Conservation (phyloP, 2,797 vertebrate genomes). For the Brachyrhaphis roseni region DNA sequence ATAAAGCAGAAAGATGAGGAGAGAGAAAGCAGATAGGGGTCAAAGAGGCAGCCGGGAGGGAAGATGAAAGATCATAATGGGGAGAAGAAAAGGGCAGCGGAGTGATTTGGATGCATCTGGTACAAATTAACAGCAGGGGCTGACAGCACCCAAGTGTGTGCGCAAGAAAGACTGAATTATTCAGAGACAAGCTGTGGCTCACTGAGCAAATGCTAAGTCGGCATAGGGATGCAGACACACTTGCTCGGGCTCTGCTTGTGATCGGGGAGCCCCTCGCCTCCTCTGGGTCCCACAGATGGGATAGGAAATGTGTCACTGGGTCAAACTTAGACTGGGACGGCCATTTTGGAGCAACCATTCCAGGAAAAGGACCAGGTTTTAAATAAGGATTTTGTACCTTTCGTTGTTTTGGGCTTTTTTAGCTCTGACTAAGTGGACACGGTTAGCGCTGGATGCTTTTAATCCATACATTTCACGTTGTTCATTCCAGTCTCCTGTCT, state of each 20-base stretch:
- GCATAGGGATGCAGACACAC: constrained; percentile 57
- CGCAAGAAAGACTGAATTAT: constrained; percentile 62
- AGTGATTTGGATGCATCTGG: constrained; percentile 39
- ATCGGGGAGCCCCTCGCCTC: constrained; percentile 37
- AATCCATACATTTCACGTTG: neutral
- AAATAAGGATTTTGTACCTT: neutral
- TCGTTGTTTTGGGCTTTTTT: neutral
- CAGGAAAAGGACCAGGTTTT: constrained; percentile 3
- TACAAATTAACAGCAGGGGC: constrained; percentile 64
- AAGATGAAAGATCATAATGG: constrained; percentile 41
- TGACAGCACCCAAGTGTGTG: constrained; percentile 52
- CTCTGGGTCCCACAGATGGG: constrained; percentile 63
- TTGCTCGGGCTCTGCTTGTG: constrained; percentile 19
- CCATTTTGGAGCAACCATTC: constrained; percentile 47
- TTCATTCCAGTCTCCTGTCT: neutral
- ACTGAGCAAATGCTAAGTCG: constrained; percentile 65
- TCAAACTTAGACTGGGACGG: constrained; percentile 44
- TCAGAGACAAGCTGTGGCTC: constrained; percentile 57
- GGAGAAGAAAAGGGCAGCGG: constrained; percentile 27
- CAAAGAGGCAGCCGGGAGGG: constrained; percentile 37
- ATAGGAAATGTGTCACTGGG: constrained; percentile 74
- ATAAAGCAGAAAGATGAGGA: constrained; percentile 31
- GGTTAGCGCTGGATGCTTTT: neutral
- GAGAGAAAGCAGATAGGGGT: constrained; percentile 43
- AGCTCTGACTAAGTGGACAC: neutral